Evolutionary conservation across 2,888 invertebrate species (phyloP).

Genomic region (Xanthia icteritia): DNA sequence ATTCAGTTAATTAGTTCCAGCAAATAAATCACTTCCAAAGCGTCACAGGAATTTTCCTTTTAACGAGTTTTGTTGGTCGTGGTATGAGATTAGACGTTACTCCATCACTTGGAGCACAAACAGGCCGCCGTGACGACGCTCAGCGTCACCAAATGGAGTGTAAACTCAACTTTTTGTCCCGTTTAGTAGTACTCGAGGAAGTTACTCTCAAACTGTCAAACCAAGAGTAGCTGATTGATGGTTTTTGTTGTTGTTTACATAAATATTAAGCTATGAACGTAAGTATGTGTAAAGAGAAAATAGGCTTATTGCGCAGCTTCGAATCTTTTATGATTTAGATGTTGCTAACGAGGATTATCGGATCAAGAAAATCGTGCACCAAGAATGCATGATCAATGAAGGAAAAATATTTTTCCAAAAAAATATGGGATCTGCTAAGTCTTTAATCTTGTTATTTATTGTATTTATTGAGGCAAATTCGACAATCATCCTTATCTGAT

Average conservation of each 20-base stretch:
- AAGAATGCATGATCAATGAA: constrained; percentile 20
- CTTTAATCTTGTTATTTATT: constrained; percentile 28
- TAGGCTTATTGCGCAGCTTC: neutral
- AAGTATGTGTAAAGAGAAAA: constrained; percentile 12
- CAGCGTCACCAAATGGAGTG: constrained; percentile 60
- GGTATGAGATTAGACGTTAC: constrained; percentile 54
- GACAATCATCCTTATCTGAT: constrained; percentile 22
- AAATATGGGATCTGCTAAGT: constrained; percentile 11
- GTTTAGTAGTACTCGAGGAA: constrained; percentile 58
- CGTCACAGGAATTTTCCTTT: constrained; percentile 54
- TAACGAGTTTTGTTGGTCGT: constrained; percentile 61
- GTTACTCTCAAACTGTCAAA: constrained; percentile 62
- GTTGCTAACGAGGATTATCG: constrained; percentile 1
- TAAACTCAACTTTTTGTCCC: constrained; percentile 58
- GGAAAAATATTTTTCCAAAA: neutral
- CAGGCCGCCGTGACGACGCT: constrained; percentile 27
- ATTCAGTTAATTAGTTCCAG: constrained; percentile 51
- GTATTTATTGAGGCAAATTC: constrained; percentile 12
- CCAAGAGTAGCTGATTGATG: constrained; percentile 61
- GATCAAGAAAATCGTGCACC: constrained; percentile 14
- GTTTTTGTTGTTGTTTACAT: constrained; percentile 37
- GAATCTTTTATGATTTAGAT: constrained; percentile 19
- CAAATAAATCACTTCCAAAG: constrained; percentile 53
- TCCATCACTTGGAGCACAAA: constrained; percentile 57
- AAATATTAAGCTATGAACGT: constrained; percentile 20